Evolutionary conservation across 2,113 vertebrate species (phyloP).

Genomic region (Tragelaphus buxtoni): DNA sequence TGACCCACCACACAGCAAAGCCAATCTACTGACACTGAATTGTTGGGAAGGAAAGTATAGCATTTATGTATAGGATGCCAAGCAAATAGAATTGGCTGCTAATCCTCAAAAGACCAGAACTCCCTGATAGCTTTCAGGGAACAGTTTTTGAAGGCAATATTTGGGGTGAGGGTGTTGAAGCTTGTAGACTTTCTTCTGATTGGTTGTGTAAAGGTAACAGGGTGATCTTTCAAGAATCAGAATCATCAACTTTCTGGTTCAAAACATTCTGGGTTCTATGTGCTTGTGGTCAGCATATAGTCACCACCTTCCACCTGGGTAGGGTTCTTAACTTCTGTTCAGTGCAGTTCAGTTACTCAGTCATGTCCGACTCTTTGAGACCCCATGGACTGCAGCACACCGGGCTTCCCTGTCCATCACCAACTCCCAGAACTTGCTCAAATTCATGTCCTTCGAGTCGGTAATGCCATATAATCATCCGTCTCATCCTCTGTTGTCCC

Average conservation of each 20-base stretch:
- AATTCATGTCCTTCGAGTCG: rapidly evolving
- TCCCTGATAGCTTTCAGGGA: not conserved
- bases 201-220: not conserved
- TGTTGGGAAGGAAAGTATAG: not conserved
- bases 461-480: not conserved
- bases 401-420: not conserved
- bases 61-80: not conserved
- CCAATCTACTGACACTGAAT: not conserved
- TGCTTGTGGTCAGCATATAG: not conserved
- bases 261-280: not conserved
- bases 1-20: not conserved
- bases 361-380: not conserved
- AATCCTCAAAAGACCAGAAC: not conserved
- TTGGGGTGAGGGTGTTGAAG: not conserved
- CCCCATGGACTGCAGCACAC: not conserved
- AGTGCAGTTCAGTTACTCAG: not conserved
- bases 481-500: not conserved
- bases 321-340: not conserved
- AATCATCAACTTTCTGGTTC: not conserved
- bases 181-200: not conserved
- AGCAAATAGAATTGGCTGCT: not conserved
- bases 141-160: not conserved
- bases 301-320: not conserved
- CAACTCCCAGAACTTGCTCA: not conserved
- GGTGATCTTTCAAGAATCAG: not conserved